Conservation (phyloP, 2,113 vertebrate genomes). For the Bos javanicus region DNA sequence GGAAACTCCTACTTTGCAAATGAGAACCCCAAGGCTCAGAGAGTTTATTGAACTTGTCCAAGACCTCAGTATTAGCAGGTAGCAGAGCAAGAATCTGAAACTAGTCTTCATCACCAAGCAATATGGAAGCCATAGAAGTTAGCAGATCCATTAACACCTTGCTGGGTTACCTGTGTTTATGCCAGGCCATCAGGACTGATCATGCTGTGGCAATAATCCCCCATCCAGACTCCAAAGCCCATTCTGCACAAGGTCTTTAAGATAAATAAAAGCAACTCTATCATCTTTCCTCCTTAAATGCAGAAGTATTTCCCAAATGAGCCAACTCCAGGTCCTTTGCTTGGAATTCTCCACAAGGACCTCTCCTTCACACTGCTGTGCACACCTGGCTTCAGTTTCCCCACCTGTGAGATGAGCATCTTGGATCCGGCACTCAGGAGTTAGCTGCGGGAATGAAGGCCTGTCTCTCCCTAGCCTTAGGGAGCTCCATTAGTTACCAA, state of each 20-base stretch:
- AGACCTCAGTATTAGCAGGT: not conserved
- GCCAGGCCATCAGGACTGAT: slow-evolving; percentile 16
- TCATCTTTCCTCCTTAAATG: not conserved
- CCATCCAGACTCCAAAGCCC: slow-evolving; percentile 39
- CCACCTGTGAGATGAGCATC: not conserved
- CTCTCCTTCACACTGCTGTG: not conserved
- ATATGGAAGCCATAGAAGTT: not conserved
- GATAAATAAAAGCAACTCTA: slow-evolving; percentile 54
- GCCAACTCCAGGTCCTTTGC: not conserved
- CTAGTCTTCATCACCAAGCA: not conserved
- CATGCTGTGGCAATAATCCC: slow-evolving; percentile 19
- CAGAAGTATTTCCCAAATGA: not conserved
- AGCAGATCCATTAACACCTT: not conserved
- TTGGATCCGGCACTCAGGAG: not conserved
- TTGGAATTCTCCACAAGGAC: not conserved
- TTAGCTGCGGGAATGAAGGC: not conserved
- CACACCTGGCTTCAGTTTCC: not conserved
- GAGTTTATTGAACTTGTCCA: not conserved
- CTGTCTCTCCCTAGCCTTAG: not conserved
- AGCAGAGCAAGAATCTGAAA: not conserved
- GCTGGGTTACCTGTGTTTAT: not conserved
- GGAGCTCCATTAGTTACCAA: not conserved
- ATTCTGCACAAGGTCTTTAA: slow-evolving; percentile 41
- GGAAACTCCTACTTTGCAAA: not conserved
- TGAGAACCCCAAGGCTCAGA: not conserved